These are phyloP conservation scores for Temnopleurus reevesii DNA, from an alignment of 53 echinoderm and acorn worm genomes.

Conservation along the genomic window DNA sequence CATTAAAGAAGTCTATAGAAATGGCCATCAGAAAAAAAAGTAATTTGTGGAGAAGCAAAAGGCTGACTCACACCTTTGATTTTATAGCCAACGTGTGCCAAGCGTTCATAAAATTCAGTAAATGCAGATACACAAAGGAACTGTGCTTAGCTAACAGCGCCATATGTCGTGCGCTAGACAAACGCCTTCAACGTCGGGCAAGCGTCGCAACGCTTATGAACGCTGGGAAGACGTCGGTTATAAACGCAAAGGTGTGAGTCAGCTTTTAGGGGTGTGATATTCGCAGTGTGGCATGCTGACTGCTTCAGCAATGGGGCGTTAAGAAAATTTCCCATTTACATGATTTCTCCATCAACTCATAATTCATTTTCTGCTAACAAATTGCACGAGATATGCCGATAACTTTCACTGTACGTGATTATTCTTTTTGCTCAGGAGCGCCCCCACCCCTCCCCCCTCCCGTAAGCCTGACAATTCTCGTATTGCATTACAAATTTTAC, in stretches of 20 bases:
- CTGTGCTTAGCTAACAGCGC: too few species aligned
- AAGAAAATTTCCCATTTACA: conserved; percentile 6
- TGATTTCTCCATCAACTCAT: conserved; percentile 11
- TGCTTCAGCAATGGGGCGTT: neutral
- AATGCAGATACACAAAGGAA: too few species aligned
- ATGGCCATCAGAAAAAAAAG: too few species aligned
- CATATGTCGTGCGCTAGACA: too few species aligned
- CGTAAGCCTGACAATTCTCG: too few species aligned
- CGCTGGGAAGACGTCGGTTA: neutral
- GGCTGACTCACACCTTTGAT: too few species aligned
- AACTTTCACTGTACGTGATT: neutral
- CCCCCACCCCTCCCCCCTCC: too few species aligned
- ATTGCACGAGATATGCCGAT: neutral
- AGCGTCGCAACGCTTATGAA: neutral
- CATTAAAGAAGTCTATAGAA: too few species aligned
- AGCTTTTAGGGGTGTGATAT: neutral
- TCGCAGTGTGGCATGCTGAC: neutral
- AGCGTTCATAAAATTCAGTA: too few species aligned
- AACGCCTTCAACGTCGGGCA: neutral
- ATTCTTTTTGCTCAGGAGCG: too few species aligned
- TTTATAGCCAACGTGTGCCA: too few species aligned
- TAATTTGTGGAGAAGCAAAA: too few species aligned
- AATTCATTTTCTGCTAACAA: neutral
- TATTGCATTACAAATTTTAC: neutral
- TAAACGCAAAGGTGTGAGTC: neutral